Evolutionary conservation across 2,113 vertebrate species (phyloP).

Genomic region (Narcine bancroftii): DNA sequence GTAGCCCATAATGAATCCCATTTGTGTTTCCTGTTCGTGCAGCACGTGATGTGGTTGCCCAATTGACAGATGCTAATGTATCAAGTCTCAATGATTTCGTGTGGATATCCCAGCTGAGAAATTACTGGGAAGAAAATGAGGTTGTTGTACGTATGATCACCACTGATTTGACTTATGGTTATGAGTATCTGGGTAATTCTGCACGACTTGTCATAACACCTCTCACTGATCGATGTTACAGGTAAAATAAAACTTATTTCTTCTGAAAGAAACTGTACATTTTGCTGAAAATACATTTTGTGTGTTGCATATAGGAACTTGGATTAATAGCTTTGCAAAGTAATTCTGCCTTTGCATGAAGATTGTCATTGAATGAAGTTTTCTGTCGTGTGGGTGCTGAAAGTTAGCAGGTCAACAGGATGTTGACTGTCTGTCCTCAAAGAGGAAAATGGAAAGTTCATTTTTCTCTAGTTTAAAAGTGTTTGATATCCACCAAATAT

Average conservation of each 20-base stretch:
- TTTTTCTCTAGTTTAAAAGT: not conserved
- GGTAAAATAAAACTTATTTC: conserved; percentile 50
- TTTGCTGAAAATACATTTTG: not conserved
- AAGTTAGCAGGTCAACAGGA: not conserved
- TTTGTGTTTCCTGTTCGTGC: conserved; percentile 33
- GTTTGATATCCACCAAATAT: not conserved
- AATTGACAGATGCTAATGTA: conserved; percentile 61
- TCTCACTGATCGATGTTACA: conserved; percentile 85
- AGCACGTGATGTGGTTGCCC: conserved; percentile 82
- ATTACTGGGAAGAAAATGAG: conserved; percentile 70
- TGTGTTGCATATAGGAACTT: not conserved
- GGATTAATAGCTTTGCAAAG: not conserved
- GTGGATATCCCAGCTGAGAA: conserved; percentile 87
- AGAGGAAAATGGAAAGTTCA: not conserved
- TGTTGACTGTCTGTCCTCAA: not conserved
- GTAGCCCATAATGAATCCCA: not conserved
- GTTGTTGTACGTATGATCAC: conserved; percentile 83
- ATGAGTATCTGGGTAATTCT: conserved; percentile 89
- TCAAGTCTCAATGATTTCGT: conserved; percentile 76
- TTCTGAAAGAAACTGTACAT: not conserved
- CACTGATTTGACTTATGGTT: conserved; percentile 75
- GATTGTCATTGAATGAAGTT: not conserved
- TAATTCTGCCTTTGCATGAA: not conserved
- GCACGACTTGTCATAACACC: conserved; percentile 82
- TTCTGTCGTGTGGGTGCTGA: too few relatives aligned